Base-by-base conservation (phyloP, 2,888 invertebrate genomes). In the Pristionchus fissidentatus region DNA sequence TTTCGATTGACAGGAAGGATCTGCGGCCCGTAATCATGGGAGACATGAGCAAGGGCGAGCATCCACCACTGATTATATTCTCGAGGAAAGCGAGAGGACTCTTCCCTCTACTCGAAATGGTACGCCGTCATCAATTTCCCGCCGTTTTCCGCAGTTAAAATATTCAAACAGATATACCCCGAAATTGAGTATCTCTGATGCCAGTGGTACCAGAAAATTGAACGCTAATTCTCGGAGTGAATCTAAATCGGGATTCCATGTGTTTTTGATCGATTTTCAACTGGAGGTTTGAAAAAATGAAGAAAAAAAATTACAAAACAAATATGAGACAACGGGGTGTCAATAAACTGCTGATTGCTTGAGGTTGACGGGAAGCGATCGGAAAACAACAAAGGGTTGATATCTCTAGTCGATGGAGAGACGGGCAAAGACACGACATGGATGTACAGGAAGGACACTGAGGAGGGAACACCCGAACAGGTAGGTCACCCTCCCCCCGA, bases 11-110 rank as follows among this genome's bases (percentile, higher is more conserved):
- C 19, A 78, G 78, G 19, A 78, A 55, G 15, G 78, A 78, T 15
- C 26, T 78, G n/a, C 49, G 78, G 19, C 78, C 78, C 22, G 78
- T 78, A 32, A 78, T 78, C 15, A 2, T 78, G 22, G 78, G 78
- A 35, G 55, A 78, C 22, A 55, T n/a, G 1, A 32, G 19, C 1
- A 55, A 78, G 26, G 78, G 78, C 29, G 78, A 78, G 4, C 29
- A 15, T 13, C 26, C 32, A 55, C 78, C 78, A 78, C 32, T 78
- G 52, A 78, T 55, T 32, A 43, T 78, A 10, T 78, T 78, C 55
- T 52, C 52, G n/a, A 49, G 55, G 22, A 78, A 78, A 38, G 52
- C 26, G 22, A 78, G 55, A 78, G 78, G 52, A 35, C 38, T 78
- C 10, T 43, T 78, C 7, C 32, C 26, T 43, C 29, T 78, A 38